Evolutionary conservation across 2,797 vertebrate genomes (phyloP).

Genomic region (Pempheris klunzingeri): DNA sequence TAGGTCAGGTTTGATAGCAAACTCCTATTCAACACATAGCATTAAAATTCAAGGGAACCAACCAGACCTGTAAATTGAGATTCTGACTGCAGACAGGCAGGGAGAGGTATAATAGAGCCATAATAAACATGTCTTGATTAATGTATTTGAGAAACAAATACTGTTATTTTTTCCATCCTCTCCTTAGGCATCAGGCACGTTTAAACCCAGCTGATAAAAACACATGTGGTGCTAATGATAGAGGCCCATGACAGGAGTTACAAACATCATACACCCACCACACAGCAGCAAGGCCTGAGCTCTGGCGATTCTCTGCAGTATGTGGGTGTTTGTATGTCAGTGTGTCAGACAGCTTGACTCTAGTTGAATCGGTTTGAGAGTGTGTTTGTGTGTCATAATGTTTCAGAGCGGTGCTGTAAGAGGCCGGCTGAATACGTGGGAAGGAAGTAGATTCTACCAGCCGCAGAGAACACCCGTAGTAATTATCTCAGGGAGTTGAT

Average conservation of each 20-base stretch:
- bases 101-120: conserved; percentile 55
- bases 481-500: conserved; percentile 63
- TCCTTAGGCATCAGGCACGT: conserved; percentile 50
- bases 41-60: conserved; percentile 56
- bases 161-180: conserved; percentile 66
- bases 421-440: conserved; percentile 63
- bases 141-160: conserved; percentile 75
- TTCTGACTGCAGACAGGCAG: conserved; percentile 34
- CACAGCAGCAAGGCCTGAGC: conserved; percentile 56
- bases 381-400: conserved; percentile 64
- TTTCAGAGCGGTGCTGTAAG: conserved; percentile 56
- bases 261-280: conserved; percentile 78
- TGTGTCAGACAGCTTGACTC: conserved; percentile 79
- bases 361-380: conserved; percentile 53
- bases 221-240: conserved; percentile 75
- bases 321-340: conserved; percentile 80
- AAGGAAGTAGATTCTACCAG: conserved; percentile 62
- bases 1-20: conserved; percentile 72
- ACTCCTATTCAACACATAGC: conserved; percentile 64
- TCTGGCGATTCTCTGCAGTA: conserved; percentile 62
- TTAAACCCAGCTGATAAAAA: conserved; percentile 72
- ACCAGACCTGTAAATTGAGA: conserved; percentile 50
- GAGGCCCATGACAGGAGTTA: conserved; percentile 74
- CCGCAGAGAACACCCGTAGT: conserved; percentile 48
- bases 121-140: conserved; percentile 74